Base-by-base conservation (phyloP, 2,113 vertebrate species). In the Silurus meridionalis region DNA sequence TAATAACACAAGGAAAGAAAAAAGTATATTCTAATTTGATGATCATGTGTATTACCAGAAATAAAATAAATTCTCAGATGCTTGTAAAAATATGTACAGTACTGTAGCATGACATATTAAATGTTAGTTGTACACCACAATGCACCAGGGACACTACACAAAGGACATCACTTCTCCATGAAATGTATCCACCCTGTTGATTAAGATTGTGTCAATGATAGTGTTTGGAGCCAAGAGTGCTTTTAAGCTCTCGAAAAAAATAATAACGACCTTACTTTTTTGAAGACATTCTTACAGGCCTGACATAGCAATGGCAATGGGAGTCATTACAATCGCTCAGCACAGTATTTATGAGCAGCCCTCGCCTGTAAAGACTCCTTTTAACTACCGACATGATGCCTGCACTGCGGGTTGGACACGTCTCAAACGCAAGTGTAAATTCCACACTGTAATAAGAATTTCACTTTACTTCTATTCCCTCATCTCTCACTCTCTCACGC, bases 241-340 rank as follows among this genome's bases (percentile, higher is more conserved):
- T 88, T 86, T 85, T 48, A 89, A 90, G 90, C 87, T 91, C 67
- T 66, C 89, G 90, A 90, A 85, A 91, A 93, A 94, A 92, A 94
- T 93, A 93, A 94, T 93, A 91, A 93, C 88, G 85, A 92, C 90
- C 89, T 90, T 88, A 89, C 86, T 93, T 93, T 90, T 93, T 93
- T 90, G 88, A 90, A 89, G 85, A 86, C 84, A 87, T 91, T 92
- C 85, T 92, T 89, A 84, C 80, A 85, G 90, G 88, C 86, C 90
- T 50, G 90, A 83, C 25, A 66, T 69, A 83, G 87, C 86, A 9
- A 87, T 87, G 91, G 91, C 90, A 90, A 92, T 83, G 90, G 92
- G 92, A 91, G 93, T 95, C 92, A 90, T 95, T 94, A 94, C 89
- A 85, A 82, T 69, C 80, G 87, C 87, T 87, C 89, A 67, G 85